Evolutionary conservation across 2,797 vertebrate species (phyloP).

Genomic region (Tenualosa ilisha): DNA sequence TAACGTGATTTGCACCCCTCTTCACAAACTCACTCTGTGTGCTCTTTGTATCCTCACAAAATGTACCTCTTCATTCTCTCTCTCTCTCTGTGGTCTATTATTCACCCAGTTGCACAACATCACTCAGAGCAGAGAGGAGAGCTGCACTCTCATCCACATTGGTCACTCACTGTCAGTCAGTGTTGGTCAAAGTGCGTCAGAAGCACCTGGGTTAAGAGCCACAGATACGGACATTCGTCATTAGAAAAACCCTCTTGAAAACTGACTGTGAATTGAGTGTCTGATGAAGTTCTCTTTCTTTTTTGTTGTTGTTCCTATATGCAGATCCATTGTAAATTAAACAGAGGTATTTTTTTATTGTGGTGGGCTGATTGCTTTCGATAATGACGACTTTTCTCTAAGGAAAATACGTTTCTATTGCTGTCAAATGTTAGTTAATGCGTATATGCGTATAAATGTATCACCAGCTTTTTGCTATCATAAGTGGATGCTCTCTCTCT

Average conservation of each 20-base stretch:
- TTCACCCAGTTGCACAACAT: not conserved
- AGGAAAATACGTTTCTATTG: not conserved
- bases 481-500: not conserved
- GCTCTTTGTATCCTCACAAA: not conserved
- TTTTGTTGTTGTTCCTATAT: not conserved
- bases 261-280: too few relatives aligned
- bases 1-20: not conserved
- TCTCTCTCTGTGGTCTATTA: not conserved
- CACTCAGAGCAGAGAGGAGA: constrained; percentile 5
- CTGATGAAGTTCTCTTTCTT: not conserved
- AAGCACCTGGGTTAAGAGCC: not conserved
- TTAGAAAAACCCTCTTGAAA: not conserved
- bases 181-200: not conserved
- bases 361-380: not conserved
- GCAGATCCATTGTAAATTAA: not conserved
- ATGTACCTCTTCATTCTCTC: not conserved
- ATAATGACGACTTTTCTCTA: not conserved
- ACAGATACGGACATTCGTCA: not conserved
- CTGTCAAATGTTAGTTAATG: not conserved
- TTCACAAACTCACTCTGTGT: not conserved
- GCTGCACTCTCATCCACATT: not conserved
- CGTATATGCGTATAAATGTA: not conserved
- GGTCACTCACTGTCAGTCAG: not conserved
- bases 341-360: not conserved
- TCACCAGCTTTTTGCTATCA: not conserved